Conservation (phyloP, 2,888 invertebrate species). For the Melanchra persicariae region DNA sequence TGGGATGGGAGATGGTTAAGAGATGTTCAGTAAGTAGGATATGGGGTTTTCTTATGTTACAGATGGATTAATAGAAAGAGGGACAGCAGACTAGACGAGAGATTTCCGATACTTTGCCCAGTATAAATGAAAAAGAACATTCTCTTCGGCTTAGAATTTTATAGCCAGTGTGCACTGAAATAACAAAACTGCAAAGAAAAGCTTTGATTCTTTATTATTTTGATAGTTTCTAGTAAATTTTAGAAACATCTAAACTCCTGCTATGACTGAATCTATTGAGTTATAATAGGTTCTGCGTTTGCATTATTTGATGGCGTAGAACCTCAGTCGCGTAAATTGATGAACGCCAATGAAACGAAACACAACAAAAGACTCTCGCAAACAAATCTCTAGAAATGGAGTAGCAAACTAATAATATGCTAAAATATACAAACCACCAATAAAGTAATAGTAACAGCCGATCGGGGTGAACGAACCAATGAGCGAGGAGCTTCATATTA, state of each 20-base stretch:
- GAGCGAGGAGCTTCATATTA: constrained; percentile 52
- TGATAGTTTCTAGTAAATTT: neutral
- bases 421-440: constrained; percentile 57
- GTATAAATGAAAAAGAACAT: neutral
- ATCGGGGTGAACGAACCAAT: constrained; percentile 59
- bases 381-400: constrained; percentile 26
- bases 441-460: constrained; percentile 52
- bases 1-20: constrained; percentile 16
- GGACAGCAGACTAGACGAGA: neutral
- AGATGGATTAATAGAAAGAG: neutral
- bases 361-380: constrained; percentile 18
- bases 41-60: neutral
- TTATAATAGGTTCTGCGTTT: no score
- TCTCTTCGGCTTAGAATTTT: no score
- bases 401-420: constrained; percentile 51
- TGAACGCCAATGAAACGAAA: constrained; percentile 2
- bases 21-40: neutral
- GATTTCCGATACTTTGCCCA: neutral
- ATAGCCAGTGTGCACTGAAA: no score
- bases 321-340: neutral
- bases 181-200: neutral
- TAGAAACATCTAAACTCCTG: neutral
- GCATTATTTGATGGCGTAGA: no score
- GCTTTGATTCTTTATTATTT: neutral
- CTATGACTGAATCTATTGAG: neutral